phyloP scores from a whole-genome alignment of 1,140 invertebrate genomes.

The Zaprionus inermis region DNA sequence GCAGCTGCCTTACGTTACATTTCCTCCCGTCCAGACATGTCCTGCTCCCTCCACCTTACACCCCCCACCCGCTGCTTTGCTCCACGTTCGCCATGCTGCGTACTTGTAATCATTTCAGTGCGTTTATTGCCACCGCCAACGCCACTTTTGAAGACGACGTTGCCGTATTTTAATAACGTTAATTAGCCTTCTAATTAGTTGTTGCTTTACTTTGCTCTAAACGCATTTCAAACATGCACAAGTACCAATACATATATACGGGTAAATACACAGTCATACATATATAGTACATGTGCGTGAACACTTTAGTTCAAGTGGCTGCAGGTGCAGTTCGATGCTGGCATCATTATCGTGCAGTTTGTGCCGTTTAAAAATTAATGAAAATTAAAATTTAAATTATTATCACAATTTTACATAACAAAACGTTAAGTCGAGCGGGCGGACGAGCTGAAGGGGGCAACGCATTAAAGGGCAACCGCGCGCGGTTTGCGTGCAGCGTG shows the following conservation, averaged over 20 bases:
- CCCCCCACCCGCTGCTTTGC: background rate
- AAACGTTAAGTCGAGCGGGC: slow-evolving; percentile 39
- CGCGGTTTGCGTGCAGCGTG: slow-evolving; percentile 47
- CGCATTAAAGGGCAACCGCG: background rate
- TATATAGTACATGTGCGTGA: slow-evolving; percentile 26
- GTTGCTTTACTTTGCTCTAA: slow-evolving; percentile 65
- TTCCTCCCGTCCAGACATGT: background rate
- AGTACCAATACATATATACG: slow-evolving; percentile 7
- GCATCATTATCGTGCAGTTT: slow-evolving; percentile 35
- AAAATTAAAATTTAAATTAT: slow-evolving; percentile 70
- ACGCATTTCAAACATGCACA: slow-evolving; percentile 67
- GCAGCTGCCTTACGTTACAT: slow-evolving; percentile 45
- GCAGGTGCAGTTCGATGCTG: slow-evolving; percentile 25
- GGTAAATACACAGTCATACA: background rate
- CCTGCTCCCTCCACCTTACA: too few species aligned
- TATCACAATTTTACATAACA: slow-evolving; percentile 66
- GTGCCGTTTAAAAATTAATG: slow-evolving; percentile 67
- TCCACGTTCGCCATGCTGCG: slow-evolving; percentile 11
- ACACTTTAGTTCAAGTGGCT: slow-evolving; percentile 55
- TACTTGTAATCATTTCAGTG: slow-evolving; percentile 36
- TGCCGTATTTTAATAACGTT: slow-evolving; percentile 79
- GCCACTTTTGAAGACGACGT: slow-evolving; percentile 35
- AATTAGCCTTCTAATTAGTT: slow-evolving; percentile 81
- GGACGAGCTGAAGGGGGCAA: too few species aligned
- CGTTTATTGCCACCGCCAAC: slow-evolving; percentile 27